Percentiles rank a stretch among this genome's conserved stretches.
phyloP scores from a whole-genome alignment of 2,888 invertebrate genomes.

The Digitonthophagus gazella region DNA sequence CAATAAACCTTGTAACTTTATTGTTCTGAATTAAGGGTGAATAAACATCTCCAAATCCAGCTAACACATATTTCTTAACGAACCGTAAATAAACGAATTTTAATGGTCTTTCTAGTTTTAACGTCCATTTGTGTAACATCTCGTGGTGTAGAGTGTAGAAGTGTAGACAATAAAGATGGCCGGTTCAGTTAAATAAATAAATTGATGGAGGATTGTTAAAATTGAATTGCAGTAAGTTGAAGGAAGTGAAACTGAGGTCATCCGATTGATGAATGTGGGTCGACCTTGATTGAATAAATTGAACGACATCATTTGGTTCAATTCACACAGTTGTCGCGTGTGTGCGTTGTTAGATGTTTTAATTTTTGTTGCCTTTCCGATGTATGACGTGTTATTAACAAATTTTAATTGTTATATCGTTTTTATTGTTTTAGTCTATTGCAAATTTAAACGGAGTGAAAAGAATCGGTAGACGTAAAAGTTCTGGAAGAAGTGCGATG shows the following conservation, averaged over 20 bases:
- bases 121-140: too few species aligned
- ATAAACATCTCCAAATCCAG: not conserved
- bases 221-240: not conserved
- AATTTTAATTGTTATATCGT: not conserved
- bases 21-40: not conserved
- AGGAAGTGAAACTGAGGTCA: not conserved
- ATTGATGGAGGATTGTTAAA: not conserved
- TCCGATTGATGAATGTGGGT: not conserved
- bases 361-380: not conserved
- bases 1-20: not conserved
- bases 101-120: not conserved
- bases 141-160: too few species aligned
- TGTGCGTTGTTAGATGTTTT: not conserved
- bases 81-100: not conserved
- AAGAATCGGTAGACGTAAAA: constrained; percentile 41
- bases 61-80: not conserved
- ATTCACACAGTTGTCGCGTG: not conserved
- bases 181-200: too few species aligned
- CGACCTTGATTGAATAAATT: not conserved
- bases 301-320: not conserved
- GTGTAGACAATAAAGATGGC: too few species aligned
- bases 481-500: constrained; percentile 35
- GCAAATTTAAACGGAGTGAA: constrained; percentile 7
- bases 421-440: not conserved
- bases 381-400: not conserved